Evolutionary conservation across 2,888 invertebrate genomes (phyloP), one percentile per base, ranked within the genome.

Genomic region (Tiliacea aurago): DNA sequence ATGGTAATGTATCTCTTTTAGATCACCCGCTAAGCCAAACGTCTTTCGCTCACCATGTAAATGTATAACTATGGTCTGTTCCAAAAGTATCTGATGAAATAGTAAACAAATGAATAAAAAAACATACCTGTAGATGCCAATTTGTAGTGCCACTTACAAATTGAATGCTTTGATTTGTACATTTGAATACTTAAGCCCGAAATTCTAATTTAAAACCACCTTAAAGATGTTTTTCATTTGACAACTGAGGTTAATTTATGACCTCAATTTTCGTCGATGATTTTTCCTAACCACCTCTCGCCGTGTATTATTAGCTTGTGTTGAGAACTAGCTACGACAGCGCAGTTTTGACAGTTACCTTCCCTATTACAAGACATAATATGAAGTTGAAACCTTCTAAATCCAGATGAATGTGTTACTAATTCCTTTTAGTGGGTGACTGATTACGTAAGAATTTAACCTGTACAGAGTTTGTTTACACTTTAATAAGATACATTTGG

Each of bases 21-120:
- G n/a, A 9, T 51, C 20, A 59, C 28, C 45, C n/a, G 11, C 43
- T 59, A 47, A 70, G 41, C 20, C 59, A 23, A 70, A 41, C 59
- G 28, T 78, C 13, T 61, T 75, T 33, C 71, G 53, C 53, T 70
- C 51, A 53, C 71, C 70, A 51, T 70, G 70, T 28, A 41, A 33
- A 20, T 70, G 10, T 20, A 23, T 23, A 45, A 43, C 6, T 20
- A 33, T 49, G 4, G 13, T 9, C 28, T 28, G 51, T 64, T n/a
- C 4, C n/a, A 33, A 51, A 51, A 51, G 10, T 33, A 64, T 33
- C 53, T n/a, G 33, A 6, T 18, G 51, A n/a, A 15, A 51, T 33
- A n/a, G 10, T 64, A n/a, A 49, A 33, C 49, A 33, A 28, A 64
- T 33, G 15, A 9, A 15, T 28, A 28, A 47, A 5, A 47, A 63